Evolutionary conservation across 2,888 invertebrate species (phyloP).

Genomic region (Litoditis marina): DNA sequence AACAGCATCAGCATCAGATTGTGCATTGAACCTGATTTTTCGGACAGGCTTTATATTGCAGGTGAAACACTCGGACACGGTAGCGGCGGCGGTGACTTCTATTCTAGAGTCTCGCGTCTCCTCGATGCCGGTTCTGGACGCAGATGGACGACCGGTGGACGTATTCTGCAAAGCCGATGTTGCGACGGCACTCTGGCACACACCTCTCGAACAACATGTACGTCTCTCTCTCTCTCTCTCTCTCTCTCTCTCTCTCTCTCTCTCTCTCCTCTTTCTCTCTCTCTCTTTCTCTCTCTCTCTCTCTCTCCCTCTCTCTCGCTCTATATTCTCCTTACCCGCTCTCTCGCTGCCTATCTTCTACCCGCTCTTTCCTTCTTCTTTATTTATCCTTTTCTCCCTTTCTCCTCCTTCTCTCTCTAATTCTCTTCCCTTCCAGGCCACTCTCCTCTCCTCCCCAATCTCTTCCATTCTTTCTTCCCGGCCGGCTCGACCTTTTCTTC

Average conservation of each 20-base stretch:
- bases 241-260: slow-evolving; percentile 2
- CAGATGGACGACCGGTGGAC: slow-evolving; percentile 17
- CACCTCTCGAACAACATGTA: slow-evolving; percentile 6
- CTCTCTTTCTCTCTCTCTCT: neutral
- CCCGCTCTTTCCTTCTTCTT: slow-evolving; percentile 1
- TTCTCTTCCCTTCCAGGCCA: slow-evolving; percentile 1
- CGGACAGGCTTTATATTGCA: slow-evolving; percentile 3
- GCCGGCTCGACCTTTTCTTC: slow-evolving; percentile 2
- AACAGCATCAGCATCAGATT: no score
- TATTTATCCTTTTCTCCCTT: no score
- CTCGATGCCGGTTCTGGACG: slow-evolving; percentile 36
- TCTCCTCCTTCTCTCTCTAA: neutral
- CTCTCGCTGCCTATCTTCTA: neutral
- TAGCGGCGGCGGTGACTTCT: slow-evolving; percentile 27
- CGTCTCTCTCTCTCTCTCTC: neutral
- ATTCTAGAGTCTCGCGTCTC: slow-evolving; percentile 40
- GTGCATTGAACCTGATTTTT: neutral
- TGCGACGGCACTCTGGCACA: slow-evolving; percentile 15
- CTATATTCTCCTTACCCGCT: neutral
- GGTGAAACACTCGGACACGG: slow-evolving; percentile 10
- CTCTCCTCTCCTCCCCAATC: slow-evolving; percentile 1
- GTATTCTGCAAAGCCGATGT: slow-evolving; percentile 25
- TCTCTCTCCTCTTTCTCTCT: slow-evolving; percentile 1
- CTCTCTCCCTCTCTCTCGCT: neutral
- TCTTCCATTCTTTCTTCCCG: slow-evolving; percentile 3